Base-by-base conservation (phyloP, 2,113 vertebrate species). In the Heliornis fulica region DNA sequence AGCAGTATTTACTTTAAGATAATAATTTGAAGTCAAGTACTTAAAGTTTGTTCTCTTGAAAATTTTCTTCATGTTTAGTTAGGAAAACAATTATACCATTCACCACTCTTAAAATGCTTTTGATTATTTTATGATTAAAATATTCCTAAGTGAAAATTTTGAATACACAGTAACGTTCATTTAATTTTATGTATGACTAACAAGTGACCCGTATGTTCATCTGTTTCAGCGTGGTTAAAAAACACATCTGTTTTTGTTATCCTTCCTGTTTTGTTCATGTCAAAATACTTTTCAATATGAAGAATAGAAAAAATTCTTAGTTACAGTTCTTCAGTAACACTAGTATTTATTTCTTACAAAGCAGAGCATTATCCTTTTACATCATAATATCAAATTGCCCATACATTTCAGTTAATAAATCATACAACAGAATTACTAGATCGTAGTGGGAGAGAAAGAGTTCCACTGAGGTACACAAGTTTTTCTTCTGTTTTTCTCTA, bases 181-280 rank as follows among this genome's bases (percentile, higher is more conserved):
- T 65, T 6, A 6, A 22, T 29, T 84, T 82, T 26, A 60, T 50
- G 31, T 69, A 10, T 31, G 22, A 72, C 80, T 91, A 70, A 8
- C 68, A 81, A 87, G 36, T 38, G 12, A 25, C 17, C 17, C 31
- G 6, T 40, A 25, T 64, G 43, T 70, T 90, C 40, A 43, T 3
- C 65, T 82, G 8, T 72, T 83, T 17, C 41, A 71, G 18, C 26
- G 51, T 17, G 4, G 32, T 75, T 61, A 64, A 78, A 87, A 68
- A 51, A 22, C 57, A 57, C 51, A 83, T 97, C 89, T 95, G 48
- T 36, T 90, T 95, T 94, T 89, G 29, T 93, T 90, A 63, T 56
- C 53, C 22, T 95, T 93, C 11, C 75, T 83, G n/a, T 71, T 96
- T 91, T 91, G 22, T 56, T 74, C 31, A 64, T 61, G 16, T 86